Evolutionary conservation across 2,888 invertebrate species (phyloP).

Genomic region (Teleogryllus oceanicus): DNA sequence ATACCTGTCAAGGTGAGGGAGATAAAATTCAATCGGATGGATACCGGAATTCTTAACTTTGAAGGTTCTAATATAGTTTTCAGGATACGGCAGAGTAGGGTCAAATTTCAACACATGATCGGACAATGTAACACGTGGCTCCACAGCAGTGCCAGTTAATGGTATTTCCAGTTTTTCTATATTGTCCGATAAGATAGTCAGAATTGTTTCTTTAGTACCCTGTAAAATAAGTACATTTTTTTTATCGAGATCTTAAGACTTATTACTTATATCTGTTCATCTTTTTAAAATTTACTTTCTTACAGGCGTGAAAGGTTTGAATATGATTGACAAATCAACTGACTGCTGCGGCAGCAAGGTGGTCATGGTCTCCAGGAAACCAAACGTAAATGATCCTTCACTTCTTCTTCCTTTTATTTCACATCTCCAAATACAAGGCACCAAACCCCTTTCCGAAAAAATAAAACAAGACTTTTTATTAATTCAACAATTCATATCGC

Average conservation of each 20-base stretch:
- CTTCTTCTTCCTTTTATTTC: constrained; percentile 30
- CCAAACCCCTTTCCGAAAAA: constrained; percentile 20
- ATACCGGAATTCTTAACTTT: constrained; percentile 60
- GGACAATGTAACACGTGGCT: constrained; percentile 53
- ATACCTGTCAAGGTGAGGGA: constrained; percentile 65
- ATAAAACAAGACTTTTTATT: background rate
- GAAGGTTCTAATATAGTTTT: constrained; percentile 57
- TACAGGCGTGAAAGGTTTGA: constrained; percentile 54
- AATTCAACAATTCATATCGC: background rate
- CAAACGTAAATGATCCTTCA: constrained; percentile 33
- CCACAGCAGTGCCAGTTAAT: constrained; percentile 55
- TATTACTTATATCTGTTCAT: too few relatives aligned
- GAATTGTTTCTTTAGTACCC: background rate
- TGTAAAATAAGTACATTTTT: background rate
- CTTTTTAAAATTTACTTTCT: constrained; percentile 21
- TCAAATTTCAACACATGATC: constrained; percentile 56
- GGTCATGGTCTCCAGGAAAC: constrained; percentile 38
- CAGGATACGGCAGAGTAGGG: constrained; percentile 61
- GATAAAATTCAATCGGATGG: constrained; percentile 65
- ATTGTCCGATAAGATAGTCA: background rate
- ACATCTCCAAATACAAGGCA: constrained; percentile 29
- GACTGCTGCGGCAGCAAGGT: constrained; percentile 52
- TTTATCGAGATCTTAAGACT: too few relatives aligned
- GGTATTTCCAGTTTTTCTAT: constrained; percentile 42
- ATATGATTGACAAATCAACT: constrained; percentile 55